These are phyloP conservation scores for Pachypanchax playfairii DNA, from an alignment of 2,113 vertebrate genomes.

Conservation along the genomic window DNA sequence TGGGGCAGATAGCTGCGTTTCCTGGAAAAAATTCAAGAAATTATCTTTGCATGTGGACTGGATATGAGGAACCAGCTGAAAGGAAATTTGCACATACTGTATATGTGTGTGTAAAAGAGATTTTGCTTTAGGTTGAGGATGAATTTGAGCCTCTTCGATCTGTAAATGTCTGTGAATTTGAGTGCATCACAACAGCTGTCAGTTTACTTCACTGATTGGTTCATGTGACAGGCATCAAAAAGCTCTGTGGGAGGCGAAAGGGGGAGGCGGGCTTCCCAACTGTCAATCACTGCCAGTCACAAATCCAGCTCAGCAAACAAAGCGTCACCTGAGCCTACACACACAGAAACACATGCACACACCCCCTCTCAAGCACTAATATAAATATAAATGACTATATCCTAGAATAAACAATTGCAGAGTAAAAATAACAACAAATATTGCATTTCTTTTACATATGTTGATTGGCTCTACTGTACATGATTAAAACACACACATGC, in stretches of 20 bases:
- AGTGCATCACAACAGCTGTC: constrained; percentile 68
- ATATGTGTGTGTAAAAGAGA: no score
- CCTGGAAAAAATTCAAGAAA: constrained; percentile 57
- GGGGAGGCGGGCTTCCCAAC: constrained; percentile 77
- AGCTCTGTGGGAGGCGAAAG: constrained; percentile 74
- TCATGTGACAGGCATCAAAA: constrained; percentile 80
- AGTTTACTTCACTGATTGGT: constrained; percentile 80
- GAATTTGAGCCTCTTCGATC: constrained; percentile 15
- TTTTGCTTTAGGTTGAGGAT: neutral
- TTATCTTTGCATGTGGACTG: constrained; percentile 55
- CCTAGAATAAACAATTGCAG: constrained; percentile 22
- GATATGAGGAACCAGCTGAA: constrained; percentile 32
- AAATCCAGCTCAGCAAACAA: constrained; percentile 62
- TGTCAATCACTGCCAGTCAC: constrained; percentile 83
- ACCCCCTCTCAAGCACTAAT: constrained; percentile 24
- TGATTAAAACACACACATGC: constrained; percentile 28
- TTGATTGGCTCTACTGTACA: constrained; percentile 10
- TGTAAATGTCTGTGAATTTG: constrained; percentile 26
- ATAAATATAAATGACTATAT: constrained; percentile 63
- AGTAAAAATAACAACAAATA: constrained; percentile 30
- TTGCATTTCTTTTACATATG: constrained; percentile 16
- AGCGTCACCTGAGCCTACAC: constrained; percentile 73
- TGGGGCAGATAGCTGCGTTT: constrained; percentile 55
- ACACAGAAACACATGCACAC: constrained; percentile 29
- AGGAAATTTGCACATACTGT: constrained; percentile 26